Evolutionary conservation across 2,888 invertebrate genomes (phyloP).

Genomic region (Dyspetes luteomarginatus): DNA sequence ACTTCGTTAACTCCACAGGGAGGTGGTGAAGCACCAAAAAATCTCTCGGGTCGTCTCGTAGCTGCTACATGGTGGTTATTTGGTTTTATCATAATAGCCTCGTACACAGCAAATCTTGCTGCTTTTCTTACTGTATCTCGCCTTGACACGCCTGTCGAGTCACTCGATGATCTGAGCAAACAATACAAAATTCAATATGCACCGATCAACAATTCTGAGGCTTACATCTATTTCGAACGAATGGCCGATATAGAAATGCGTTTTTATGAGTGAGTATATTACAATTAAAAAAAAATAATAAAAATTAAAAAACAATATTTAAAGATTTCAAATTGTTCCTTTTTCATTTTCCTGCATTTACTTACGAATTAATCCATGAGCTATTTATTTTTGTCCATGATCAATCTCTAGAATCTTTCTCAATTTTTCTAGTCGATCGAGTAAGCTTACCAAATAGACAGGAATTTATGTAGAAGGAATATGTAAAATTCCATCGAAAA

Average conservation of each 20-base stretch:
- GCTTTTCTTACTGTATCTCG: conserved; percentile 98
- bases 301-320: neutral
- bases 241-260: conserved; percentile 97
- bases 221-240: conserved; percentile 96
- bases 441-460: no score
- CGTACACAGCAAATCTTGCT: conserved; percentile 98
- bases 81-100: conserved; percentile 99
- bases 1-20: conserved; percentile 98
- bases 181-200: conserved; percentile 99
- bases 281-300: neutral
- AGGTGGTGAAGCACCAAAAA: conserved; percentile 98
- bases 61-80: conserved; percentile 99
- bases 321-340: no score
- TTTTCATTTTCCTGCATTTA: no score
- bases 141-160: conserved; percentile 96
- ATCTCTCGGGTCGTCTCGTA: conserved; percentile 96
- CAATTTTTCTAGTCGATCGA: no score
- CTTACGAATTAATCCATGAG: no score
- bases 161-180: conserved; percentile 96
- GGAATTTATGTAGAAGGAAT: no score
- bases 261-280: conserved; percentile 93
- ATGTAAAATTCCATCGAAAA: no score
- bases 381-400: no score
- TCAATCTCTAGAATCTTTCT: no score
- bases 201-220: conserved; percentile 93